Conservation (phyloP, 2,113 vertebrate genomes). For the Paraplagusia blochii region DNA sequence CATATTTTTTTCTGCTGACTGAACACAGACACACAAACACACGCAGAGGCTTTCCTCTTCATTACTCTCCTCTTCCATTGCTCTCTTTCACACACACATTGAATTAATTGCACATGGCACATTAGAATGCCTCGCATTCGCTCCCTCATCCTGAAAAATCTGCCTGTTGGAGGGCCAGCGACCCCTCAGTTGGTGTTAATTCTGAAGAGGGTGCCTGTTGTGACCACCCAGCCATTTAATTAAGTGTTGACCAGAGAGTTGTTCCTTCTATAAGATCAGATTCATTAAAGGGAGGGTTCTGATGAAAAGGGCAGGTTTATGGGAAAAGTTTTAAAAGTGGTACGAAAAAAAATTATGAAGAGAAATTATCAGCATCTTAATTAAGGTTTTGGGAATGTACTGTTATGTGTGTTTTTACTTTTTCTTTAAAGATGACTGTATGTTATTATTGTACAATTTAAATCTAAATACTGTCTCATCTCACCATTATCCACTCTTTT, state of each 20-base stretch:
- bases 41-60: constrained; percentile 21
- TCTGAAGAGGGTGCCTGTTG: constrained; percentile 10
- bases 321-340: too few relatives aligned
- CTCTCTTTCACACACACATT: not conserved
- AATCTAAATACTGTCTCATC: too few relatives aligned
- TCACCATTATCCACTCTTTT: too few relatives aligned
- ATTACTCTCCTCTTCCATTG: constrained; percentile 6
- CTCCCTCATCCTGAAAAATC: not conserved
- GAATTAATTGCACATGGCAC: not conserved
- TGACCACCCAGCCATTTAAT: constrained; percentile 48
- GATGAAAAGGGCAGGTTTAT: too few relatives aligned
- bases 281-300: too few relatives aligned
- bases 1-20: constrained; percentile 49
- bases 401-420: too few relatives aligned
- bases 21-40: constrained; percentile 36
- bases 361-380: too few relatives aligned
- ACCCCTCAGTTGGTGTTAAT: not conserved
- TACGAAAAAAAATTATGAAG: too few relatives aligned
- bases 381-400: too few relatives aligned
- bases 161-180: too few relatives aligned
- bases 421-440: too few relatives aligned
- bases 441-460: too few relatives aligned
- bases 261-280: constrained; percentile 27
- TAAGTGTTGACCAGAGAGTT: constrained; percentile 31
- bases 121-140: not conserved